Evolutionary conservation across 1,140 invertebrate genomes (phyloP), one percentile per base, ranked within the genome.

Genomic region (Coptotermes formosanus): DNA sequence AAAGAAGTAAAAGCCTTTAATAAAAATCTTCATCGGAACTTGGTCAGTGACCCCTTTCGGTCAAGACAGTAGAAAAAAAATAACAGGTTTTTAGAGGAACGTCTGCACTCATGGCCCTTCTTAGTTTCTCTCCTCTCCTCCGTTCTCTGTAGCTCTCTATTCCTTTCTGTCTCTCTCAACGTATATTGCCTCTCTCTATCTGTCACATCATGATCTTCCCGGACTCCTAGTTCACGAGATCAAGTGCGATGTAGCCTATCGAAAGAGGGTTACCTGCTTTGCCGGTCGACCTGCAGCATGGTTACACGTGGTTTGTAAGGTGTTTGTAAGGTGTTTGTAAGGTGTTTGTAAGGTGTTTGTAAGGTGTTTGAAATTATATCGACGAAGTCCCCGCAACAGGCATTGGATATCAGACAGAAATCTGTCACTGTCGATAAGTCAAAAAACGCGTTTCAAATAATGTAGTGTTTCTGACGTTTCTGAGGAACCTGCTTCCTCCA

Each of bases 31-130:
- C 64, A 30, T 75, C 4, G 25, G 64, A 30, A 75, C 25, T 75
- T 75, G 64, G 64, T 75, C 64, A 75, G 64, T 75, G 64, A 75
- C 64, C 64, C 14, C 64, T 75, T 75, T 75, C 64, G 64, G 25
- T 75, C 25, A 75, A 75, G 64, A 75, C 64, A 4, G 55, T 75
- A 75, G 64, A 30, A 75, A 75, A 69, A 55, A 19, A 30, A 75
- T 30, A 75, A 75, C 64, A 75, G 64, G 64, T 75, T 75, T 75
- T 16, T 75, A 30, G 64, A 75, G 64, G 64, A 75, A 30, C 64
- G 64, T 75, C 14, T 75, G n/a, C n/a, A 3, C 64, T 25, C n/a
- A 3, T 75, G 64, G 64, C 64, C 64, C n/a, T n/a, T 75, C 64
- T 30, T 75, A 55, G 1, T 75, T 3, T 75, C 64, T 75, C 25